Evolutionary conservation across 1,140 invertebrate species (phyloP), one percentile per base, ranked within the genome.

Genomic region (Holotrichia oblita): DNA sequence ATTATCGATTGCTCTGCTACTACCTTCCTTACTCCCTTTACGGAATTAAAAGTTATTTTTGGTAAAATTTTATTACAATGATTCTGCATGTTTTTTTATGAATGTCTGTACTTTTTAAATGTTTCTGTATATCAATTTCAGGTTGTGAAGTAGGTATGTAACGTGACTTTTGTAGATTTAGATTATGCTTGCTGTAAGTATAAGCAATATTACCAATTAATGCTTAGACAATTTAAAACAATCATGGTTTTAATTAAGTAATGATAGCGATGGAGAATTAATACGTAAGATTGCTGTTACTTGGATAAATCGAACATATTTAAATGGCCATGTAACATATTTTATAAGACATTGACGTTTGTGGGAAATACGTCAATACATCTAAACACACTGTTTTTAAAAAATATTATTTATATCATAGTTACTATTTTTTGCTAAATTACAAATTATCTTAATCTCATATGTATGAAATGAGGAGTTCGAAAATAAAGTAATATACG

Each of bases 91-190:
- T 69, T 27, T 69, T 64, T 69, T 34, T 27, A 69, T 69, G 61
- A 69, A 69, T 69, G 61, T 69, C 22, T 69, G 48, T 55, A 55
- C 14, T 24, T 55, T 59, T 20, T 48, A 55, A 77, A 55, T 48
- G 42, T 40, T 77, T 44, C 40, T 77, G 44, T 77, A 77, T 78
- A 80, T 77, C 77, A 80, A 78, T 81, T 81, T 81, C 76, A 79
- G 79, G 80, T 81, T 80, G 77, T 76, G 77, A 73, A 76, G 73
- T 81, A 75, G 80, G 80, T 81, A 81, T 81, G 80, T 81, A 81
- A 79, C 34, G 77, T 74, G 77, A 78, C 61, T 74, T 74, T 74
- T 41, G 73, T 74, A 74, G 73, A 41, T 44, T 20, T 74, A 74
- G 73, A 69, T 27, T 27, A 69, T 69, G 61, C 61, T 69, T 69